Evolutionary conservation across 1,140 invertebrate genomes (phyloP).

Genomic region (Brachionus sp.): DNA sequence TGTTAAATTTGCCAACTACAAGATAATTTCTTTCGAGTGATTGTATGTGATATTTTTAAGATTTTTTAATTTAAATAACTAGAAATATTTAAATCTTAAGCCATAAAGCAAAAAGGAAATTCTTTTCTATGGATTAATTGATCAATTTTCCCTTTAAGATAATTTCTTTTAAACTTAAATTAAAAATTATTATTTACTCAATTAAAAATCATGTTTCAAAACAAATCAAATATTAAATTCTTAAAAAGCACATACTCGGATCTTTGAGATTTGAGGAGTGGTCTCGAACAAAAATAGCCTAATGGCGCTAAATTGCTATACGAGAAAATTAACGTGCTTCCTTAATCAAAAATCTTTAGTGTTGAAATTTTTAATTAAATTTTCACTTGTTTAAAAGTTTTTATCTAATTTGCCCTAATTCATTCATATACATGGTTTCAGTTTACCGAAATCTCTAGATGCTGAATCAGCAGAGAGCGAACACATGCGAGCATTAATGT

Average conservation of each 20-base stretch:
- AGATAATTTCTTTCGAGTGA: slow-evolving; percentile 10
- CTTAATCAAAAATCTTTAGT: not conserved
- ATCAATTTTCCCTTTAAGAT: not conserved
- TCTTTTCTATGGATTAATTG: slow-evolving; percentile 21
- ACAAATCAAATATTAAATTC: not conserved
- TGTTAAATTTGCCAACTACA: slow-evolving; percentile 16
- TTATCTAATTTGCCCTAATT: not conserved
- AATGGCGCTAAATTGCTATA: not conserved
- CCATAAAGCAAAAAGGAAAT: not conserved
- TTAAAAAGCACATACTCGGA: not conserved
- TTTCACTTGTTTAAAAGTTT: not conserved
- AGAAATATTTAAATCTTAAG: slow-evolving; percentile 20
- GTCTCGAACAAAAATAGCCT: not conserved
- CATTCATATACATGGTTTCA: not conserved
- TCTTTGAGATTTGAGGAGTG: not conserved
- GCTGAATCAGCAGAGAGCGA: not conserved
- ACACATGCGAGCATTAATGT: not conserved
- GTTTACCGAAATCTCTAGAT: not conserved
- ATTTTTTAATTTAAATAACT: slow-evolving; percentile 22
- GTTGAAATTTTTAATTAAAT: not conserved
- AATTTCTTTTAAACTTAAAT: slow-evolving; percentile 12
- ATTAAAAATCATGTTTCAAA: slow-evolving; percentile 3
- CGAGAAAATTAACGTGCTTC: not conserved
- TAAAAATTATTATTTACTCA: slow-evolving; percentile 1
- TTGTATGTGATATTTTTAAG: slow-evolving; percentile 12